Evolutionary conservation across 2,888 invertebrate genomes (phyloP).

Genomic region (Piscicola geometra): DNA sequence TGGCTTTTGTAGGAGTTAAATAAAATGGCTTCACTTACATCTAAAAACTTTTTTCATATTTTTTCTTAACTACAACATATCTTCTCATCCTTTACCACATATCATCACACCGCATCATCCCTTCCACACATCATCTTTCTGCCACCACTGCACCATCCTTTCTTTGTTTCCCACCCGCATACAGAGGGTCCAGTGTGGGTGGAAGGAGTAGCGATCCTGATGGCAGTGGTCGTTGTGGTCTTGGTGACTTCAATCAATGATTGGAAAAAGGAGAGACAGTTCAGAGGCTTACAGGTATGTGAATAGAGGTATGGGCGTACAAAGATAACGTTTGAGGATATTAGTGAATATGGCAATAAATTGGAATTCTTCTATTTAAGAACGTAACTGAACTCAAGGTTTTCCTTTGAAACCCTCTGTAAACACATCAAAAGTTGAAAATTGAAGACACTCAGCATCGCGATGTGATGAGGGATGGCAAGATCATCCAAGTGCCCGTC

Average conservation of each 20-base stretch:
- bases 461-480: slow-evolving; percentile 14
- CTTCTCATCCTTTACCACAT: no score
- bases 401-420: neutral
- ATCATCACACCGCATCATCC: no score
- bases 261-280: slow-evolving; percentile 34
- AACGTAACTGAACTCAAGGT: neutral
- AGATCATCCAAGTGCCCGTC: slow-evolving; percentile 12
- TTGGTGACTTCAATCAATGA: slow-evolving; percentile 32
- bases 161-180: no score
- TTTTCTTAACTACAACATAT: no score
- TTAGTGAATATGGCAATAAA: neutral
- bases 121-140: no score
- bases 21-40: no score
- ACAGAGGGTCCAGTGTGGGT: slow-evolving; percentile 20
- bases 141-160: no score
- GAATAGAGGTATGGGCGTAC: neutral
- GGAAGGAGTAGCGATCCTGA: slow-evolving; percentile 27
- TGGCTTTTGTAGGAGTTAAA: no score
- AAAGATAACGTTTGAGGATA: neutral
- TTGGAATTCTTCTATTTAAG: neutral
- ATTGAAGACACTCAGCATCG: slow-evolving; percentile 27
- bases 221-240: slow-evolving; percentile 30
- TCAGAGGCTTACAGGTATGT: slow-evolving; percentile 30
- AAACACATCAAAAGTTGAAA: neutral
- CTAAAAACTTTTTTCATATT: no score